These are phyloP conservation scores for Tachystola acroxantha DNA, from an alignment of 2,888 invertebrate genomes.

Conservation along the genomic window DNA sequence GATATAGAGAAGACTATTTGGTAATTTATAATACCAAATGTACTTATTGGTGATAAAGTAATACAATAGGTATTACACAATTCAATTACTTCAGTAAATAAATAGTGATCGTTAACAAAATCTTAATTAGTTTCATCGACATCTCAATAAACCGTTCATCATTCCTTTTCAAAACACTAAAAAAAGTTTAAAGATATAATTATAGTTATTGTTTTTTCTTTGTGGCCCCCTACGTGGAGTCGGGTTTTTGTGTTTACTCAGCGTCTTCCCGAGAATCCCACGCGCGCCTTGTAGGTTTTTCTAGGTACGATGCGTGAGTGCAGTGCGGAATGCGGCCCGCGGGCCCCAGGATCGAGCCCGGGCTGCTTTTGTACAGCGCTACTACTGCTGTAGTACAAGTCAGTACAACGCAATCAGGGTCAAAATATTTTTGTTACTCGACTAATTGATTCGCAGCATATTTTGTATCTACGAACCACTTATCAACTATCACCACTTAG, in stretches of 20 bases:
- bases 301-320: slow-evolving; percentile 48
- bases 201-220: slow-evolving; percentile 28
- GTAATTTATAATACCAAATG: too few species aligned
- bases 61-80: too few species aligned
- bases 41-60: too few species aligned
- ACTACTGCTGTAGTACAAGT: too few species aligned
- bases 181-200: slow-evolving; percentile 25
- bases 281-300: slow-evolving; percentile 45
- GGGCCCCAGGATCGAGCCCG: slow-evolving; percentile 21
- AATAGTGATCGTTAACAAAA: too few species aligned
- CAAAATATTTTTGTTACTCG: slow-evolving; percentile 16
- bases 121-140: too few species aligned
- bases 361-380: slow-evolving; percentile 26
- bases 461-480: too few species aligned
- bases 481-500: too few species aligned
- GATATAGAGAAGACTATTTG: too few species aligned
- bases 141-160: too few species aligned
- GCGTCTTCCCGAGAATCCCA: slow-evolving; percentile 48
- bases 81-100: too few species aligned
- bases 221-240: slow-evolving; percentile 34
- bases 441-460: slow-evolving; percentile 7
- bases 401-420: slow-evolving; percentile 16
- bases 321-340: slow-evolving; percentile 44
- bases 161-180: slow-evolving; percentile 13
- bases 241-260: slow-evolving; percentile 38